A percentile compares a stretch with the other conserved stretches of the same genome.
These are phyloP conservation scores for Gobiocypris rarus DNA, from an alignment of 2,113 vertebrate species.

Conservation along the genomic window DNA sequence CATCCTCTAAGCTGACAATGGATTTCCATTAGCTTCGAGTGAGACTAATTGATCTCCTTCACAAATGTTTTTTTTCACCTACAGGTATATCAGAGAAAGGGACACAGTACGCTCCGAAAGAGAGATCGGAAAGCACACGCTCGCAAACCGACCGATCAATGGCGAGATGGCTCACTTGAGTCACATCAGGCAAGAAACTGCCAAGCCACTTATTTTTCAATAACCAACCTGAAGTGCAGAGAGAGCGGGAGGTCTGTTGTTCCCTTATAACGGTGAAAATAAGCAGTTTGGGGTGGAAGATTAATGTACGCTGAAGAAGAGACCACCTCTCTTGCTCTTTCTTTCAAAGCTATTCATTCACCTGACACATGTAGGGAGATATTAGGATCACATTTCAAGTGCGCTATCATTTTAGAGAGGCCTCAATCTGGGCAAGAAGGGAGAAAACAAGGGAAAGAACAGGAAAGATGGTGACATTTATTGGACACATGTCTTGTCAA, in stretches of 20 bases:
- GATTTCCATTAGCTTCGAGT: slow-evolving; percentile 47
- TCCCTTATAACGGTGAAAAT: slow-evolving; percentile 28
- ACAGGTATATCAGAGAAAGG: slow-evolving; percentile 35
- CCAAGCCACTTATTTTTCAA: slow-evolving; percentile 42
- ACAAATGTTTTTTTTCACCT: slow-evolving; percentile 28
- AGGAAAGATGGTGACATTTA: slow-evolving; percentile 13
- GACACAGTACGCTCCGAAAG: slow-evolving; percentile 18
- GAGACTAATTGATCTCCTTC: slow-evolving; percentile 49
- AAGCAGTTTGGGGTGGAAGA: not conserved
- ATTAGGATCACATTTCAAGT: slow-evolving; percentile 51
- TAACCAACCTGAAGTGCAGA: slow-evolving; percentile 18
- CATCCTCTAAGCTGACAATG: slow-evolving; percentile 44
- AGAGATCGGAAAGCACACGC: not conserved
- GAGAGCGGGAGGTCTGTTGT: slow-evolving; percentile 23
- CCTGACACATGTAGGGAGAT: slow-evolving; percentile 52
- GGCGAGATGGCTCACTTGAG: slow-evolving; percentile 32
- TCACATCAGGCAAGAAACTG: slow-evolving; percentile 17
- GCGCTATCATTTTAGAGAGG: slow-evolving; percentile 32
- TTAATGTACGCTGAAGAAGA: slow-evolving; percentile 22
- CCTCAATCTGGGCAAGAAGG: not conserved
- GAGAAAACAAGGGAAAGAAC: not conserved
- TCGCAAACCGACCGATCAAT: slow-evolving; percentile 34
- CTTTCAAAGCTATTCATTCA: slow-evolving; percentile 50
- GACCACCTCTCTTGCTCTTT: not conserved
- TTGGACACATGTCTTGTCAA: slow-evolving; percentile 10